Percentiles rank a stretch among this genome's conserved stretches.
phyloP scores from a whole-genome alignment of 2,888 invertebrate species.

The Macropis europaea region DNA sequence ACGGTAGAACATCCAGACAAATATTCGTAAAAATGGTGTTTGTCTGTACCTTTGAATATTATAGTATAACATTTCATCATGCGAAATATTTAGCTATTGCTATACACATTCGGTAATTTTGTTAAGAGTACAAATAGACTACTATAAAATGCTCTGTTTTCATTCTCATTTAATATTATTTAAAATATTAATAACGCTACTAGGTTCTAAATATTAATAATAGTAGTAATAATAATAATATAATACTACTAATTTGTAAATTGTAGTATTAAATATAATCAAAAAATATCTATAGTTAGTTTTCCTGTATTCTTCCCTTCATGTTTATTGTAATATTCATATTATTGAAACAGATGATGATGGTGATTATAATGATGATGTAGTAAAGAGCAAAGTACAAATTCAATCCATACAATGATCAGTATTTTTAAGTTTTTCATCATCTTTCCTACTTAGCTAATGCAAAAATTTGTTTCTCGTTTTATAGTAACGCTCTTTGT shows the following conservation, averaged over 20 bases:
- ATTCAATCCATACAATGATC: constrained; percentile 35
- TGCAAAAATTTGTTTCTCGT: constrained; percentile 43
- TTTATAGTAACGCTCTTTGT: constrained; percentile 44
- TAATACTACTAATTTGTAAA: constrained; percentile 76
- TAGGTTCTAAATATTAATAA: constrained; percentile 66
- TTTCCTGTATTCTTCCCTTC: constrained; percentile 58
- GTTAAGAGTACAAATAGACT: constrained; percentile 68
- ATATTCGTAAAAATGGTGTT: constrained; percentile 36
- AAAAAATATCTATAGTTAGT: constrained; percentile 76
- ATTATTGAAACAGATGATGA: too few species aligned
- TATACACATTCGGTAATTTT: constrained; percentile 32
- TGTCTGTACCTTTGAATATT: constrained; percentile 33
- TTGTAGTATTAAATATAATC: constrained; percentile 77
- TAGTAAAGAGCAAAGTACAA: constrained; percentile 48
- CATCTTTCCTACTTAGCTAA: constrained; percentile 33
- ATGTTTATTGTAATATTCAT: constrained; percentile 52
- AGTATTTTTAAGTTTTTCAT: constrained; percentile 30
- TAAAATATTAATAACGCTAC: constrained; percentile 74
- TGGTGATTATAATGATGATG: constrained; percentile 47
- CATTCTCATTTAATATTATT: constrained; percentile 70
- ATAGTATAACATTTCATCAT: constrained; percentile 35
- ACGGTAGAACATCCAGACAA: constrained; percentile 41
- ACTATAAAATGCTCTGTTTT: constrained; percentile 71
- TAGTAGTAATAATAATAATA: constrained; percentile 72
- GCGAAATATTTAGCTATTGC: constrained; percentile 46